Conservation (phyloP, 1,140 invertebrate genomes). For the Chrysomallon squamiferum region DNA sequence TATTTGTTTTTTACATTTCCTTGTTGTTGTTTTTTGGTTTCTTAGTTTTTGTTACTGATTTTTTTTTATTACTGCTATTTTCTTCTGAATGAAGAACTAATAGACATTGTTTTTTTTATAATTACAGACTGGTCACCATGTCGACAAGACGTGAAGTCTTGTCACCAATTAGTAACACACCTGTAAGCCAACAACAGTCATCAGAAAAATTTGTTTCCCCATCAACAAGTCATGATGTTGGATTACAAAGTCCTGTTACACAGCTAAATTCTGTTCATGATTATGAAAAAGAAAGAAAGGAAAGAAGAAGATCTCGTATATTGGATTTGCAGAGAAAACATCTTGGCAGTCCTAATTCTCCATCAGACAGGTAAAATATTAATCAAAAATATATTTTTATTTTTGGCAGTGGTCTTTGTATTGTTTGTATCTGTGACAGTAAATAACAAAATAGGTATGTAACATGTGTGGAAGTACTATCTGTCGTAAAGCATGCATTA, state of each 20-base stretch:
- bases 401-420: too few relatives aligned
- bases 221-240: slow-evolving; percentile 36
- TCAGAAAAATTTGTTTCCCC: slow-evolving; percentile 45
- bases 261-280: slow-evolving; percentile 41
- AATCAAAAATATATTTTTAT: too few relatives aligned
- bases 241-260: slow-evolving; percentile 27
- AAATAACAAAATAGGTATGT: too few relatives aligned
- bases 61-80: too few relatives aligned
- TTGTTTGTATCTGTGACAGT: too few relatives aligned
- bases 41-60: too few relatives aligned
- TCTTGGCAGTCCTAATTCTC: slow-evolving; percentile 33
- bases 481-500: too few relatives aligned
- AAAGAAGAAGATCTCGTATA: slow-evolving; percentile 24
- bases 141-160: slow-evolving; percentile 29
- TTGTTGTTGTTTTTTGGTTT: too few relatives aligned
- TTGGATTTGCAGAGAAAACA: slow-evolving; percentile 37
- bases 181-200: slow-evolving; percentile 15
- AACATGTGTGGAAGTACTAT: too few relatives aligned
- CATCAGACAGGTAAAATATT: slow-evolving; percentile 24
- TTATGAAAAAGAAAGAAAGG: slow-evolving; percentile 58
- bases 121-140: neutral
- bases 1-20: too few relatives aligned
- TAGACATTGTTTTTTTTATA: too few relatives aligned
- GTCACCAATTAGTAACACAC: slow-evolving; percentile 34
- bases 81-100: too few relatives aligned